phyloP scores from a whole-genome alignment of 53 echinoderm and acorn worm genomes.

The Patiria pectinifera region DNA sequence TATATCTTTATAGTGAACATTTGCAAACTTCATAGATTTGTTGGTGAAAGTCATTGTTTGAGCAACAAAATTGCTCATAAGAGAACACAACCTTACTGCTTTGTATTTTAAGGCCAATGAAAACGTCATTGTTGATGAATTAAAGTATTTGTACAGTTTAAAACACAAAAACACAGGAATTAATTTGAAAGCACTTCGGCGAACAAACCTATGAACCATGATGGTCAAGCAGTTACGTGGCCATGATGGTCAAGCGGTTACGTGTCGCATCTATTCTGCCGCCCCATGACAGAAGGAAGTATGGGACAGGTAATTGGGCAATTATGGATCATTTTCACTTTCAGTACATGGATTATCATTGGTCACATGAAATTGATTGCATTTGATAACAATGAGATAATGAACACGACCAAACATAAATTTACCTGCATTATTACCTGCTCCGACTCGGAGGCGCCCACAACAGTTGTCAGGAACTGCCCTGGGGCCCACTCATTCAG shows the following conservation, averaged over 20 bases:
- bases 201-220: conserved; percentile 28
- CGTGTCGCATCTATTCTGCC: not conserved
- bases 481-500: conserved; percentile 84
- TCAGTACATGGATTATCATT: too few species aligned
- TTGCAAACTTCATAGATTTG: not conserved
- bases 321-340: too few species aligned
- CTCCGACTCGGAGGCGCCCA: conserved; percentile 66
- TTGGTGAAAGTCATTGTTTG: not conserved
- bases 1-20: not conserved
- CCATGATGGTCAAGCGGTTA: conserved; percentile 21
- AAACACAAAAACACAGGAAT: conserved; percentile 11
- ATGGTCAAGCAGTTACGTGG: too few species aligned
- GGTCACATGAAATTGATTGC: too few species aligned
- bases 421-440: not conserved
- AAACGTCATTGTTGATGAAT: conserved; percentile 16
- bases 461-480: conserved; percentile 68
- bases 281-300: too few species aligned
- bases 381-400: too few species aligned
- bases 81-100: not conserved
- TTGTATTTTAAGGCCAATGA: conserved; percentile 1
- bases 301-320: too few species aligned
- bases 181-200: conserved; percentile 19
- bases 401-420: too few species aligned
- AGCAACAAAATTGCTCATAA: conserved; percentile 8
- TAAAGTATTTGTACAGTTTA: conserved; percentile 5